Base-by-base conservation (phyloP, 2,888 invertebrate species). In the Calameuta idolon region DNA sequence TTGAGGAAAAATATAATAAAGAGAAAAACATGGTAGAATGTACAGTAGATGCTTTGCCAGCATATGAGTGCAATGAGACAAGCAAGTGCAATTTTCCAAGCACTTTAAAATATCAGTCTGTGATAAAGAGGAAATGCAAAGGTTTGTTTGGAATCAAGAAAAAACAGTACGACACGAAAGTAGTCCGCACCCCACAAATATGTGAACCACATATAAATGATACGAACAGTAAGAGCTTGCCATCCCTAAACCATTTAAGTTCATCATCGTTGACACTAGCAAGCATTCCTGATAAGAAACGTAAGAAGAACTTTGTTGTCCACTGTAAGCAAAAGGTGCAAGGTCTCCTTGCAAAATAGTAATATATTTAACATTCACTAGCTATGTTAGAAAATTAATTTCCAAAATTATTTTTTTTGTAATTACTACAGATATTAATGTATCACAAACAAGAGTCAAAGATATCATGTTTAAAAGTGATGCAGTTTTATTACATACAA, bases 251-350 rank as follows among this genome's bases (percentile, higher is more conserved):
- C 4, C 76, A 78, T 37, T 69, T 85, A 4, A 83, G 84, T 37
- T 68, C 74, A 11, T 37, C 78, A 15, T 78, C 77, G 55, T 77
- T 81, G 2, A 73, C 81, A n/a, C 33, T 74, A 3, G 77, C 74
- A 33, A 35, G 79, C 9, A 79, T 83, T 68, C 76, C 79, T 5
- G 37, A 76, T 2, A 83, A 84, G 30, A 85, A 82, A 74, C 71
- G 69, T 15, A 86, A 84, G 40, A 84, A 84, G 76, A 85, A 81
- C 37, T 82, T 86, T n/a, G 81, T 87, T 34, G 75, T 82, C 5
- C 84, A 81, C 40, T 89, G 79, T 33, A 78, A 84, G 3, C 87
- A 84, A 77, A 88, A 86, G 81, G 77, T 87, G 1, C 84, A 86
- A 77, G 79, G 84, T 0, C 79, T 88, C 3, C 80, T 86, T 9